Base-by-base conservation (phyloP, 2,888 invertebrate genomes). In the Lutraria lutraria region DNA sequence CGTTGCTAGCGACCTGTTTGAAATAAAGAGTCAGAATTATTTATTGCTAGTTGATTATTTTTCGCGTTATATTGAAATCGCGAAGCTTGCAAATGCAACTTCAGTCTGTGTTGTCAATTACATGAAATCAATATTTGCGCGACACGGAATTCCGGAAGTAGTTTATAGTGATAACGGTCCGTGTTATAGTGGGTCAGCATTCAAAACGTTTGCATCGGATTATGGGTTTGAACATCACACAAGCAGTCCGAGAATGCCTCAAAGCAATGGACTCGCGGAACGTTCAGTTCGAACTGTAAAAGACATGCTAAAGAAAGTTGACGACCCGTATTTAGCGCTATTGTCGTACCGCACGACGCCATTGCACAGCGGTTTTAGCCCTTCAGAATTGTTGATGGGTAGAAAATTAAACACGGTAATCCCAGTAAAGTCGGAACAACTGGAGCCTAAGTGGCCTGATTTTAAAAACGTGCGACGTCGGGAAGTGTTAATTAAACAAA, bases 321-420 rank as follows among this genome's bases (percentile, higher is more conserved):
- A 31, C 0, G 94, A 95, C 81, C 89, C 92, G 21, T 93, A 93
- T 86, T 84, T 92, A 63, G 93, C 92, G 2, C 89, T 95, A 43
- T 87, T 95, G 81, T 93, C 92, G 25, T 93, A 93, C 80, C 86
- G 94, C 2, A 85, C 93, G 10, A 92, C 94, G 25, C 93, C 94
- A 29, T 85, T 94, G 53, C 87, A 91, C 25, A 93, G 92, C 81
- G 94, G 94, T 19, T 93, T 90, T 83, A 93, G 92, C 43, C 94
- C 95, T 29, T 93, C 94, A 6, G 94, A 95, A 89, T 88, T 95
- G 16, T 92, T 94, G 15, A 93, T 95, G 91, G 94, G 94, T 25
- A 54, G 94, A 34, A 93, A 92, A 19, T 88, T 95, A 54, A 85
- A 94, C 76, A 92, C 93, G 83, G 83, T 90, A 13, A 79, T 95